These are phyloP conservation scores for Oplegnathus fasciatus DNA, from an alignment of 2,113 vertebrate genomes.

Conservation along the genomic window DNA sequence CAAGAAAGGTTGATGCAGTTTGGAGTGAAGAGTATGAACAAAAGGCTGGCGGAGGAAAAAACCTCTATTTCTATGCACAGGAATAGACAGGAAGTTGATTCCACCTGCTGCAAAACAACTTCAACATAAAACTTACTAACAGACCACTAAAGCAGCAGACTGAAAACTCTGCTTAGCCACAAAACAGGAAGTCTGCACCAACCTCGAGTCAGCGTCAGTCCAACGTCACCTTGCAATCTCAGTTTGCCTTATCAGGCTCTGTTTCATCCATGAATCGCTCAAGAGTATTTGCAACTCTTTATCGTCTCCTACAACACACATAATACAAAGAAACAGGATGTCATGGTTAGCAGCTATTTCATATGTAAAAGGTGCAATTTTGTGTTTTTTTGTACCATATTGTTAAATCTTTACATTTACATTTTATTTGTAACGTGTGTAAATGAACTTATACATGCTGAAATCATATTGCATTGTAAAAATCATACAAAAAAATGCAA, in stretches of 20 bases:
- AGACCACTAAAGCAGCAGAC: conserved; percentile 19
- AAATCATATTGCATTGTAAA: not conserved
- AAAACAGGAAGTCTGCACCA: conserved; percentile 79
- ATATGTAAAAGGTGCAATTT: not conserved
- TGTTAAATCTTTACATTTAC: not conserved
- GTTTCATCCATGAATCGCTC: not conserved
- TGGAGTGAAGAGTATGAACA: not conserved
- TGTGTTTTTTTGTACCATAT: not conserved
- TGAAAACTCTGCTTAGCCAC: conserved; percentile 54
- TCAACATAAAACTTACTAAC: conserved; percentile 27
- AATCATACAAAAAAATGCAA: not conserved
- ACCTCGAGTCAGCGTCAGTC: conserved; percentile 1
- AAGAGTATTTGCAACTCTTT: not conserved
- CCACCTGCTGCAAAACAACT: conserved; percentile 56
- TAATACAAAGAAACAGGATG: not conserved
- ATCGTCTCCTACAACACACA: not conserved
- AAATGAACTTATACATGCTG: rapidly evolving
- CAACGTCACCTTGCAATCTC: conserved; percentile 59
- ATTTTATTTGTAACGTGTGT: not conserved
- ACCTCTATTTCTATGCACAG: not conserved
- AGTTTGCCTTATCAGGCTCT: conserved; percentile 37
- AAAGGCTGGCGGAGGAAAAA: conserved; percentile 3
- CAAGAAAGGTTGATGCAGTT: conserved; percentile 10
- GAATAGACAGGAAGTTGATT: conserved; percentile 67
- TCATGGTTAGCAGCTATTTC: not conserved